Conservation (phyloP, 2,888 invertebrate species). For the Trichogramma dendrolimi region DNA sequence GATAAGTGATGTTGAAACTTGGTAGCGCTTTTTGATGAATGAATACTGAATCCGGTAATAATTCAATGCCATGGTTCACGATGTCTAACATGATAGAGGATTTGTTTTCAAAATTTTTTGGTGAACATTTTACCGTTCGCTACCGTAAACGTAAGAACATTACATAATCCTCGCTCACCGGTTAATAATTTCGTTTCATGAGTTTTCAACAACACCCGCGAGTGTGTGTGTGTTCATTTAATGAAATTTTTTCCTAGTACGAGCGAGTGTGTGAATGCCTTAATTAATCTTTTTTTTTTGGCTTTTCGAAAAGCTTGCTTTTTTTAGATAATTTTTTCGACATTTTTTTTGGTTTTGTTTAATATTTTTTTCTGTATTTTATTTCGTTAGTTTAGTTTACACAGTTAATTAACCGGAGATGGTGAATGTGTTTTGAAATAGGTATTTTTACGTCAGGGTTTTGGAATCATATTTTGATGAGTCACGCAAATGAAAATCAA, state of each 20-base stretch:
- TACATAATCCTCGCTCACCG: constrained; percentile 29
- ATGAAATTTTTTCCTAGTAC: constrained; percentile 25
- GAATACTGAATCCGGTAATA: constrained; percentile 52
- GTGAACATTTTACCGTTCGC: constrained; percentile 38
- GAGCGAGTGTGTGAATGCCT: constrained; percentile 13
- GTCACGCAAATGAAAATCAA: neutral
- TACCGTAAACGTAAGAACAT: constrained; percentile 30
- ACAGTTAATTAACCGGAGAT: constrained; percentile 20
- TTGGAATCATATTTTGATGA: neutral
- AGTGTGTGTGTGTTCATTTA: constrained; percentile 13
- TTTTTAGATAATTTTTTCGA: neutral
- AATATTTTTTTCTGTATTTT: constrained; percentile 11
- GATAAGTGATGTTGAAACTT: constrained; percentile 10
- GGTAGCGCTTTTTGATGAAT: constrained; percentile 25
- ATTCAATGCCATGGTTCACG: constrained; percentile 32
- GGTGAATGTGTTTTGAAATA: constrained; percentile 1
- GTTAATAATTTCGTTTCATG: neutral
- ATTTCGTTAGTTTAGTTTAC: constrained; percentile 9
- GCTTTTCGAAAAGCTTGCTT: neutral
- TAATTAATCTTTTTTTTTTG: constrained; percentile 1
- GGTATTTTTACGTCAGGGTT: constrained; percentile 15
- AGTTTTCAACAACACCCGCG: neutral
- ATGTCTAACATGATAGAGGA: constrained; percentile 29
- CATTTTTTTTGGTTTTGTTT: constrained; percentile 7
- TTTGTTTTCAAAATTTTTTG: constrained; percentile 15